phyloP scores from a whole-genome alignment of 2,797 vertebrate genomes.

The Brachymystax lenok region DNA sequence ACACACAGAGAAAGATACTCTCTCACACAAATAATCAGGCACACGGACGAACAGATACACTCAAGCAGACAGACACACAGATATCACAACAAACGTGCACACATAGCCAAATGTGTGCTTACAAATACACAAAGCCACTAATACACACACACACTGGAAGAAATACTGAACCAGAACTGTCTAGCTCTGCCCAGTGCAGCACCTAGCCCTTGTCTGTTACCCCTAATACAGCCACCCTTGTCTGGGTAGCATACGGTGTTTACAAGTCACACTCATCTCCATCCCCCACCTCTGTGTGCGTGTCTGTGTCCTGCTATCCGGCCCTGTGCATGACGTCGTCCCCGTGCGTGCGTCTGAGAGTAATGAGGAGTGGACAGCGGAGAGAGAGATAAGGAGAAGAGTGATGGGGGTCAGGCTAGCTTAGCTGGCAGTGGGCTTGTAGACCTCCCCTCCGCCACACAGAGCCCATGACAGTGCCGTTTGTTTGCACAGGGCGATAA shows the following conservation, averaged over 20 bases:
- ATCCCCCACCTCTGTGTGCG: no score
- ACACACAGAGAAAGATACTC: neutral
- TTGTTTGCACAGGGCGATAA: slow-evolving; percentile 83
- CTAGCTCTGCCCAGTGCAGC: no score
- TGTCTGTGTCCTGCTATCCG: no score
- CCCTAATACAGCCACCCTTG: no score
- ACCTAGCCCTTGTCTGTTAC: no score
- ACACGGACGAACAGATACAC: neutral
- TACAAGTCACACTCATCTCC: no score
- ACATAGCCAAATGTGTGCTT: neutral
- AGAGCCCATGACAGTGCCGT: slow-evolving; percentile 44
- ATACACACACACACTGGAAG: no score
- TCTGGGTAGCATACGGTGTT: no score
- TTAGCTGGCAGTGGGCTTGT: slow-evolving; percentile 58
- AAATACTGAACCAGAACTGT: no score
- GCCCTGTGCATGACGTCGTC: no score
- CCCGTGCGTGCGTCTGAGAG: slow-evolving; percentile 31
- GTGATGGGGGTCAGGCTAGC: slow-evolving; percentile 75
- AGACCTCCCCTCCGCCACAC: slow-evolving; percentile 40
- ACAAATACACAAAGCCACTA: no score
- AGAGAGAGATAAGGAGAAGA: slow-evolving; percentile 74
- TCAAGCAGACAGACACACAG: neutral
- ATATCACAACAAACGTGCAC: slow-evolving; percentile 19
- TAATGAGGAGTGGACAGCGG: slow-evolving; percentile 73
- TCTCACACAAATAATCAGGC: neutral